phyloP scores from a whole-genome alignment of 2,888 invertebrate genomes.

The Drosophila parthenogenetica region DNA sequence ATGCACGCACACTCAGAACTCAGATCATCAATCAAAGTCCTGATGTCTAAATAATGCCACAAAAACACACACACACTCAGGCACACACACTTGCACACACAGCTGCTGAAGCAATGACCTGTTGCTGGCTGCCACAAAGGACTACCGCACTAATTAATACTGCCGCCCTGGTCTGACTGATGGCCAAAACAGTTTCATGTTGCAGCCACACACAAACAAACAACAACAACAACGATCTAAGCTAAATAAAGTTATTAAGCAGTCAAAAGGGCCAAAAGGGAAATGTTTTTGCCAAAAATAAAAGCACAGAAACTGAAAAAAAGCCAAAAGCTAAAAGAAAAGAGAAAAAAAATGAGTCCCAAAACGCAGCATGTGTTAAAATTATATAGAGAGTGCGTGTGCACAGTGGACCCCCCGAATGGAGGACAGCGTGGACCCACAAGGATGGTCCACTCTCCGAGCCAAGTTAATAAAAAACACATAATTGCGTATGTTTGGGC shows the following conservation, averaged over 20 bases:
- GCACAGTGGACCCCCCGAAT: slow-evolving; percentile 76
- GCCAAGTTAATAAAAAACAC: slow-evolving; percentile 78
- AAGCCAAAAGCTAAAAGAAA: slow-evolving; percentile 1
- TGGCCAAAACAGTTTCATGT: slow-evolving; percentile 43
- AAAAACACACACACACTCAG: slow-evolving; percentile 39
- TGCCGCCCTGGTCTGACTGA: slow-evolving; percentile 57
- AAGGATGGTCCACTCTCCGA: slow-evolving; percentile 37
- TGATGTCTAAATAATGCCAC: slow-evolving; percentile 78
- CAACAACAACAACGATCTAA: slow-evolving; percentile 57
- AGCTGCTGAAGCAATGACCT: slow-evolving; percentile 23
- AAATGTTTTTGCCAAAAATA: slow-evolving; percentile 67
- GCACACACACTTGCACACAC: slow-evolving; percentile 23
- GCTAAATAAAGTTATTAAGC: slow-evolving; percentile 79
- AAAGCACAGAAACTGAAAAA: slow-evolving; percentile 1
- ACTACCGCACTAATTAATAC: slow-evolving; percentile 79
- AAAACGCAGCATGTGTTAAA: slow-evolving; percentile 79
- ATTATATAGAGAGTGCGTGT: slow-evolving; percentile 80
- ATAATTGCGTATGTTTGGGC: slow-evolving; percentile 77
- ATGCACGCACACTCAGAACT: slow-evolving; percentile 9
- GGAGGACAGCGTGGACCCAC: slow-evolving; percentile 53
- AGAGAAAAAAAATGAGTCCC: slow-evolving; percentile 22
- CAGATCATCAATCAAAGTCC: slow-evolving; percentile 71
- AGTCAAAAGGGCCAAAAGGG: slow-evolving; percentile 42
- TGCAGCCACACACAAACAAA: slow-evolving; percentile 45
- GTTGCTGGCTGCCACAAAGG: slow-evolving; percentile 66